Conservation (phyloP, 2,113 vertebrate genomes). For the Melanocharis versteri region DNA sequence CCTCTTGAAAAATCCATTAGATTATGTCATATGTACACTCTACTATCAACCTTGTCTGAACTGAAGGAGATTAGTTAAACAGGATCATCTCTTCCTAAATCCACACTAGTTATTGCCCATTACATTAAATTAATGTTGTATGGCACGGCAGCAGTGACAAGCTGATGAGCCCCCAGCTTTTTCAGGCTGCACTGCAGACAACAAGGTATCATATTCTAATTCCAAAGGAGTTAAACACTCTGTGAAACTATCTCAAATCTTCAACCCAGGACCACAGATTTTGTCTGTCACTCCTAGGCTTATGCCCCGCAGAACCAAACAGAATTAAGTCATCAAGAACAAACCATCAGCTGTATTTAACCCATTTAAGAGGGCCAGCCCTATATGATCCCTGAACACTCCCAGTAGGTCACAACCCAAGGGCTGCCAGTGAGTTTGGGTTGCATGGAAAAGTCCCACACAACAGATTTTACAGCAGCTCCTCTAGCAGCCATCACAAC, state of each 20-base stretch:
- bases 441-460: neutral
- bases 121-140: slow-evolving; percentile 28
- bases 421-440: neutral
- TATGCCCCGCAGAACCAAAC: neutral
- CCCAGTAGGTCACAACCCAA: neutral
- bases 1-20: slow-evolving; percentile 52
- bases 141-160: neutral
- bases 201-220: neutral
- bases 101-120: neutral
- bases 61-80: slow-evolving; percentile 36
- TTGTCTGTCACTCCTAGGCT: accelerated
- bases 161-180: neutral
- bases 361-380: neutral
- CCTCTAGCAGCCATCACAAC: neutral
- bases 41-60: slow-evolving; percentile 36
- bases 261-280: neutral
- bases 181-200: neutral
- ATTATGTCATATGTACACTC: slow-evolving; percentile 21
- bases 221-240: neutral
- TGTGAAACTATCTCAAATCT: neutral
- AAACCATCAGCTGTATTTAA: neutral
- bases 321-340: neutral
- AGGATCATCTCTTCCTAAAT: slow-evolving; percentile 32
- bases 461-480: neutral
- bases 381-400: neutral